A percentile compares a stretch with the other conserved stretches of the same genome.
phyloP scores from a whole-genome alignment of 2,113 vertebrate genomes.

The Podarcis raffonei region DNA sequence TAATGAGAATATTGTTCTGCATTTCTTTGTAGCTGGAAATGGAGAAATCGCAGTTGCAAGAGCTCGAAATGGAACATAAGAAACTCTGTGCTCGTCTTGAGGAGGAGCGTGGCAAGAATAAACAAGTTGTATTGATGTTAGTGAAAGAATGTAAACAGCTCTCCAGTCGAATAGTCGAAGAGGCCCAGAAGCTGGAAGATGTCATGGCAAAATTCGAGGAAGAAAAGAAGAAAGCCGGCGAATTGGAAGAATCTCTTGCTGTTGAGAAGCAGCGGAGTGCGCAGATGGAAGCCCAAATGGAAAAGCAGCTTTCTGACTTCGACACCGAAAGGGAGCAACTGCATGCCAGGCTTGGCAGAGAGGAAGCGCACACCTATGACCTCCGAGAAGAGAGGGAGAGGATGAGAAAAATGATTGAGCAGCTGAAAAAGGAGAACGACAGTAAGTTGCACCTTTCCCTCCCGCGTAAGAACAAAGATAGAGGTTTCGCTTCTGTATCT shows the following conservation, averaged over 20 bases:
- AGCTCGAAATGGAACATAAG: constrained; percentile 91
- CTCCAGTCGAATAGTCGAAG: constrained; percentile 89
- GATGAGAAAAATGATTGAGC: constrained; percentile 90
- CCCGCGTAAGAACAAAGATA: constrained; percentile 73
- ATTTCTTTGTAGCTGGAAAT: constrained; percentile 87
- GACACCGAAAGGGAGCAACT: constrained; percentile 95
- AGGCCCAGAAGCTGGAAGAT: constrained; percentile 91
- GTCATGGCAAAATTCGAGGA: constrained; percentile 86
- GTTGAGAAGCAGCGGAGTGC: constrained; percentile 83
- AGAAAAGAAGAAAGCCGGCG: constrained; percentile 81
- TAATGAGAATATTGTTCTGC: constrained; percentile 44
- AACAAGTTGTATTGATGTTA: constrained; percentile 94
- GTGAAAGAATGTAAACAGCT: constrained; percentile 96
- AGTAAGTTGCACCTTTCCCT: constrained; percentile 74
- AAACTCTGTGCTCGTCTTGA: constrained; percentile 89
- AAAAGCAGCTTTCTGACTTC: constrained; percentile 95
- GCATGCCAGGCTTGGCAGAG: constrained; percentile 90
- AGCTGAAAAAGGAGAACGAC: constrained; percentile 85
- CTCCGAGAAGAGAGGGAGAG: constrained; percentile 87
- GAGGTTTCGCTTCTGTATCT: constrained; percentile 77
- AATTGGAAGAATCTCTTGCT: constrained; percentile 86
- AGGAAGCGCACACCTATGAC: constrained; percentile 82
- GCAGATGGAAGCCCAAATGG: constrained; percentile 91
- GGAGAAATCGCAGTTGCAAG: constrained; percentile 94
- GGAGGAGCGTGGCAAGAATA: constrained; percentile 95